Conservation (phyloP, 2,113 vertebrate species). For the Myrmecophaga tridactyla region DNA sequence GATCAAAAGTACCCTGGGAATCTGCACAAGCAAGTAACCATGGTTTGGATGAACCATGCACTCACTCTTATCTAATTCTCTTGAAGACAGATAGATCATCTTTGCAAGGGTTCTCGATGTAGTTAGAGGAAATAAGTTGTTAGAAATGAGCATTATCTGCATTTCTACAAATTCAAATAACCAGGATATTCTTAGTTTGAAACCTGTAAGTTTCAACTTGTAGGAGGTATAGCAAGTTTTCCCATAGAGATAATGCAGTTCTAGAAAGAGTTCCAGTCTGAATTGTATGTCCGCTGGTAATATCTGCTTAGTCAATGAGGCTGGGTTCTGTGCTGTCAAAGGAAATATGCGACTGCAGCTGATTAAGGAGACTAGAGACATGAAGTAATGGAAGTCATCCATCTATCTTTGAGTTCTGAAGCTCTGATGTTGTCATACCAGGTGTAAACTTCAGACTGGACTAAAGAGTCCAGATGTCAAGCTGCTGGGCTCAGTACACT, state of each 20-base stretch:
- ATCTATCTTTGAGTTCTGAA: background rate
- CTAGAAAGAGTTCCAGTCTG: background rate
- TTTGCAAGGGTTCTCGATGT: background rate
- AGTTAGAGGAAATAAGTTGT: background rate
- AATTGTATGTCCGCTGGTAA: background rate
- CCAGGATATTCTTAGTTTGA: background rate
- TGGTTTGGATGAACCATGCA: background rate
- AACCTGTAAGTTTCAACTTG: background rate
- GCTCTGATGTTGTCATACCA: background rate
- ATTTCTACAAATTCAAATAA: background rate
- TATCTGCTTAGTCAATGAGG: background rate
- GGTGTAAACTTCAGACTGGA: slow-evolving; percentile 10
- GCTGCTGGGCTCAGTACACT: slow-evolving; percentile 8
- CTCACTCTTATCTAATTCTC: background rate
- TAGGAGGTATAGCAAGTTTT: background rate
- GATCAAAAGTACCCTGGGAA: slow-evolving; percentile 18
- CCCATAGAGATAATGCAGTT: background rate
- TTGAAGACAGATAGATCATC: background rate
- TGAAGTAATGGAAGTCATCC: background rate
- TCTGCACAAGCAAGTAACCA: background rate
- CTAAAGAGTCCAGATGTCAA: slow-evolving; percentile 32
- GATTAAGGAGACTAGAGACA: background rate
- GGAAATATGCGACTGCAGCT: background rate
- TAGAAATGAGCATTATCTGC: background rate
- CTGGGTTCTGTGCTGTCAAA: background rate